Evolutionary conservation across 1,140 invertebrate species (phyloP).

Genomic region (Phortica variegata): DNA sequence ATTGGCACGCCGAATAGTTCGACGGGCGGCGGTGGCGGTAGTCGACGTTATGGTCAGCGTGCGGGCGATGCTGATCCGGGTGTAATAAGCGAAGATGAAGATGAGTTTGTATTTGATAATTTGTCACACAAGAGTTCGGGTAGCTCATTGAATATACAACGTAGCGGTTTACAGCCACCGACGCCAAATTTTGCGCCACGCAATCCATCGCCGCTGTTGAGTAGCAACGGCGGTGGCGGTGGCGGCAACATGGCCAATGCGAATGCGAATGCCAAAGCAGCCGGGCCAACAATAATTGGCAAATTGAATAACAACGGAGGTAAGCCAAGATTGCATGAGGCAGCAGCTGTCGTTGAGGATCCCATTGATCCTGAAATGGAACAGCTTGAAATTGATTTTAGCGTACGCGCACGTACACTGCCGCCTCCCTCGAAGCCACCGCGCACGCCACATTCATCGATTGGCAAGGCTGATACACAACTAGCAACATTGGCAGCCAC

Average conservation of each 20-base stretch:
- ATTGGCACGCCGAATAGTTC: constrained; percentile 52
- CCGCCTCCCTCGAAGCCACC: constrained; percentile 54
- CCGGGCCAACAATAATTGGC: constrained; percentile 5
- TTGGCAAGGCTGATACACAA: background rate
- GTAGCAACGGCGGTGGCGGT: constrained; percentile 10
- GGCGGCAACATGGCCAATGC: background rate
- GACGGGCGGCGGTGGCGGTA: constrained; percentile 29
- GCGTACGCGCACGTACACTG: constrained; percentile 56
- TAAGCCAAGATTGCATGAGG: constrained; percentile 33
- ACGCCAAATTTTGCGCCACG: constrained; percentile 46
- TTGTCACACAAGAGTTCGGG: constrained; percentile 84
- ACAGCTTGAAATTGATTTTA: constrained; percentile 52
- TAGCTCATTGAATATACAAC: constrained; percentile 73
- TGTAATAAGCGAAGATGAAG: constrained; percentile 85
- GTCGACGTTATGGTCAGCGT: constrained; percentile 59
- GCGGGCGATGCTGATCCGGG: constrained; percentile 81
- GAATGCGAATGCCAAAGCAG: constrained; percentile 1
- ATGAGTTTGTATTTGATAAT: constrained; percentile 86
- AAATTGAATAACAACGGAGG: constrained; percentile 27
- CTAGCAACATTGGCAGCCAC: no score
- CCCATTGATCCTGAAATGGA: constrained; percentile 42
- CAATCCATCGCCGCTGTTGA: constrained; percentile 42
- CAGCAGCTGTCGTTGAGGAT: constrained; percentile 39
- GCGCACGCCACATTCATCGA: constrained; percentile 26
- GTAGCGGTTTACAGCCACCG: constrained; percentile 54